Conservation (phyloP, 1,140 invertebrate species). For the Drosophila serrata region DNA sequence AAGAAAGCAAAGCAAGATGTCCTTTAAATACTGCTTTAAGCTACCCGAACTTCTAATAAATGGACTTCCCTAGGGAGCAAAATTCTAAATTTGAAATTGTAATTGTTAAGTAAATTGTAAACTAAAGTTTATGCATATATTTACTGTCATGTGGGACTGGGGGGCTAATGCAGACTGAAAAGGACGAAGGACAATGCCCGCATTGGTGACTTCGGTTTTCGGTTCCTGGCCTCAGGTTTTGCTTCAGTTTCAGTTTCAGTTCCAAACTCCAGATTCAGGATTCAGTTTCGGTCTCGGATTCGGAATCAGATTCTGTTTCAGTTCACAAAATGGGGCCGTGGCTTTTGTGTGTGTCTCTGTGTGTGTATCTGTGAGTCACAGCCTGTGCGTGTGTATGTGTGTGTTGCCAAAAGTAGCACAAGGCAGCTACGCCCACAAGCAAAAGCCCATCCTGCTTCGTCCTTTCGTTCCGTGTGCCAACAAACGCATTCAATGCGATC, state of each 20-base stretch:
- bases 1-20: neutral
- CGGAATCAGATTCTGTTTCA: constrained; percentile 37
- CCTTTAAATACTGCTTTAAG: neutral
- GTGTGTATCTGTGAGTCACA: constrained; percentile 12
- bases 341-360: constrained; percentile 37
- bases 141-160: no score
- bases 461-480: neutral
- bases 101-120: neutral
- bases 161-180: constrained; percentile 20
- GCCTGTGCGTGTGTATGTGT: constrained; percentile 11
- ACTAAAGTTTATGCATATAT: no score
- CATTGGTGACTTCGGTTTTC: constrained; percentile 10
- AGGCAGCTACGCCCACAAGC: constrained; percentile 68
- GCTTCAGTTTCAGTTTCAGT: constrained; percentile 21
- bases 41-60: no score
- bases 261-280: neutral
- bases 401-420: constrained; percentile 70
- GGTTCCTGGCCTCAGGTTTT: constrained; percentile 4
- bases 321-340: constrained; percentile 62
- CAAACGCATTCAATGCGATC: constrained; percentile 48
- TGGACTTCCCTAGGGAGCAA: no score
- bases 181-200: constrained; percentile 36
- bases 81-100: no score
- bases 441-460: constrained; percentile 17
- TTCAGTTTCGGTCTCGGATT: constrained; percentile 16